A percentile compares a stretch with the other conserved stretches of the same genome.
Evolutionary conservation across 2,888 invertebrate genomes (phyloP).

Genomic region (Melanophora roralis): DNA sequence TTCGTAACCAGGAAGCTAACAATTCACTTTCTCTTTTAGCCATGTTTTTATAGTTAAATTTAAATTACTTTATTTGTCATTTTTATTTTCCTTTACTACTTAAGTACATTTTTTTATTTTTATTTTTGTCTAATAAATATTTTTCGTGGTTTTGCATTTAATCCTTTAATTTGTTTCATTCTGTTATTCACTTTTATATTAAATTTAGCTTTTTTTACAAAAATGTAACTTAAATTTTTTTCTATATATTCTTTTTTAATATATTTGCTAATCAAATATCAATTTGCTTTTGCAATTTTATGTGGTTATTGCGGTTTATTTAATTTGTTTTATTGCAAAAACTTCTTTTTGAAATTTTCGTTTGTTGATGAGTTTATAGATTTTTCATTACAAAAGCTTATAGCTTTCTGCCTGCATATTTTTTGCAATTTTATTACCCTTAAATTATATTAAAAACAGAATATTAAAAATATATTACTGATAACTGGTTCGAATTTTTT

Average conservation of each 20-base stretch:
- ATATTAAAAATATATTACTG: too few relatives aligned
- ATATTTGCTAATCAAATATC: slow-evolving; percentile 58
- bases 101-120: not conserved
- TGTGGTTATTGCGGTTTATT: slow-evolving; percentile 41
- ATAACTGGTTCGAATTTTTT: too few relatives aligned
- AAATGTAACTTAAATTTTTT: slow-evolving; percentile 16
- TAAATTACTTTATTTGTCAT: not conserved
- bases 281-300: slow-evolving; percentile 30
- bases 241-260: not conserved
- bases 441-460: too few relatives aligned
- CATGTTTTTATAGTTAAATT: slow-evolving; percentile 43
- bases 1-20: slow-evolving; percentile 11
- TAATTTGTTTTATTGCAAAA: slow-evolving; percentile 3
- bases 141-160: slow-evolving; percentile 1
- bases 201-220: slow-evolving; percentile 68
- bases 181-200: slow-evolving; percentile 65
- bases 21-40: slow-evolving; percentile 45
- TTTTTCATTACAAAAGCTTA: slow-evolving; percentile 7
- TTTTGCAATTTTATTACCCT: slow-evolving; percentile 66
- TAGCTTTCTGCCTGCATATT: not conserved
- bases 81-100: not conserved
- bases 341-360: slow-evolving; percentile 27
- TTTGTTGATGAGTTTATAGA: slow-evolving; percentile 30
- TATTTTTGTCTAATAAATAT: not conserved
- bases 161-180: slow-evolving; percentile 19